A percentile compares a stretch with the other conserved stretches of the same genome.
Evolutionary conservation across 2,113 vertebrate genomes (phyloP).

Genomic region (Murina feae): DNA sequence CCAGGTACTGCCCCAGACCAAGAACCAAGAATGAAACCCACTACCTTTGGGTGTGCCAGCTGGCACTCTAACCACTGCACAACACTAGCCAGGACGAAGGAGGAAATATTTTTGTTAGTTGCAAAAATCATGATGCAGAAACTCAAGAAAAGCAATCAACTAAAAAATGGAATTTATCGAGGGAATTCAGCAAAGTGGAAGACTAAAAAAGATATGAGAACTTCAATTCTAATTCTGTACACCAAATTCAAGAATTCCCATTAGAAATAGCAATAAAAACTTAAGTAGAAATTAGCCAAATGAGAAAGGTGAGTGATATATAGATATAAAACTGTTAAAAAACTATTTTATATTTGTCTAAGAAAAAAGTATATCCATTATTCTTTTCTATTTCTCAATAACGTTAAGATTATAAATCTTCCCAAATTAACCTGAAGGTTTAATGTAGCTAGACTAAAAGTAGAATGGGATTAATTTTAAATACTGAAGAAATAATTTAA

Average conservation of each 20-base stretch:
- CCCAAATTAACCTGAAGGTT: background rate
- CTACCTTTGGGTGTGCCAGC: too few species aligned
- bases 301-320: background rate
- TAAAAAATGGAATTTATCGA: slow-evolving; percentile 14
- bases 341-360: background rate
- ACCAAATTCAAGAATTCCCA: background rate
- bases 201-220: background rate
- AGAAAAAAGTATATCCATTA: background rate
- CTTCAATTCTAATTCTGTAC: background rate
- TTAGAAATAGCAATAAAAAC: background rate
- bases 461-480: background rate
- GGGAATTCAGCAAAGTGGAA: background rate
- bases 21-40: too few species aligned
- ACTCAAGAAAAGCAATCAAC: background rate
- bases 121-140: background rate
- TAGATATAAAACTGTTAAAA: background rate
- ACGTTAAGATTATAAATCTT: slow-evolving; percentile 10
- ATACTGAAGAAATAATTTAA: background rate
- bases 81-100: background rate
- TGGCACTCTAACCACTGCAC: too few species aligned
- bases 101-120: background rate
- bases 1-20: too few species aligned
- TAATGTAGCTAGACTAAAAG: background rate
- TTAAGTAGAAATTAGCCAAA: background rate
- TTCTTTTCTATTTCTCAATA: slow-evolving; percentile 7